Percentiles rank a stretch among this genome's conserved stretches.
phyloP scores from a whole-genome alignment of 2,797 vertebrate species.

The Rhinichthys osculus region DNA sequence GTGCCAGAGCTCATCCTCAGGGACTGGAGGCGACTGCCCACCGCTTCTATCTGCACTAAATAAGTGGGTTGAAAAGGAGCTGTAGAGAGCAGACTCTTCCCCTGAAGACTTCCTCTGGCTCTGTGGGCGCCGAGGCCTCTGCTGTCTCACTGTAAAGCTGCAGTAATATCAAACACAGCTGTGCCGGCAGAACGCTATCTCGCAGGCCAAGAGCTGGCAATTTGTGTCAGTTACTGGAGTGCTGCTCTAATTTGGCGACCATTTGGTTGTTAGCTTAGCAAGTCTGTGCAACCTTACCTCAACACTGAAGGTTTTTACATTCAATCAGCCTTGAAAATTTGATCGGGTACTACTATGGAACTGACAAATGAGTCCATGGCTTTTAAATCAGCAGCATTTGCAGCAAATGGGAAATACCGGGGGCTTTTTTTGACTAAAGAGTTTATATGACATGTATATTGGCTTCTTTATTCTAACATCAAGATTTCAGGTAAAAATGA shows the following conservation, averaged over 20 bases:
- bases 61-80: slow-evolving; percentile 32
- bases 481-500: neutral
- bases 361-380: neutral
- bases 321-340: neutral
- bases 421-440: neutral
- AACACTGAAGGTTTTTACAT: slow-evolving; percentile 25
- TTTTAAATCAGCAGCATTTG: neutral
- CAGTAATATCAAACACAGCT: slow-evolving; percentile 50
- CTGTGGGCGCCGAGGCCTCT: slow-evolving; percentile 7
- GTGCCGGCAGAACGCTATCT: slow-evolving; percentile 38
- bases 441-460: neutral
- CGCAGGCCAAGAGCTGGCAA: slow-evolving; percentile 26
- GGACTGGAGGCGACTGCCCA: slow-evolving; percentile 32
- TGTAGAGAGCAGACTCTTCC: slow-evolving; percentile 23
- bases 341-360: neutral
- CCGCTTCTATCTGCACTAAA: slow-evolving; percentile 31
- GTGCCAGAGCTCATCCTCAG: slow-evolving; percentile 53
- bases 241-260: slow-evolving; percentile 33
- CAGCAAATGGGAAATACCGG: neutral
- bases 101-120: slow-evolving; percentile 21
- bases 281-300: slow-evolving; percentile 2
- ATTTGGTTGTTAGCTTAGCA: slow-evolving; percentile 38
- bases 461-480: neutral
- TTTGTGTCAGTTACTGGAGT: slow-evolving; percentile 23
- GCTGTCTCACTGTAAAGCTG: slow-evolving; percentile 39